Evolutionary conservation across 2,113 vertebrate species (phyloP), one percentile per base, ranked within the genome.

Genomic region (Scopus umbretta): DNA sequence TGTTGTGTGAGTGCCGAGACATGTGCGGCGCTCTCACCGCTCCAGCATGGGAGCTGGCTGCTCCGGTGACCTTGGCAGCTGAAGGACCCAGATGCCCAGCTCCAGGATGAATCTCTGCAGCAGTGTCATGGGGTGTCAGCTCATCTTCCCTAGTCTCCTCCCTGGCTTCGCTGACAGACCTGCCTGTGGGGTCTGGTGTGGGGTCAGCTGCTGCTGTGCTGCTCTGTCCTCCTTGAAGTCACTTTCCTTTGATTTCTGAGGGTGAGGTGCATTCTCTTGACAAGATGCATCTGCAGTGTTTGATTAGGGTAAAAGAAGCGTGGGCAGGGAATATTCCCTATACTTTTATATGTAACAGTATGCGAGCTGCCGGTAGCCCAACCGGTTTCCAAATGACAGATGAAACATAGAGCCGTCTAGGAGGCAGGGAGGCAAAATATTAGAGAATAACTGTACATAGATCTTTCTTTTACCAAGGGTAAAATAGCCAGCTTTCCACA

Each of bases 61-160:
- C 62, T 91, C 88, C 3, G 2, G 34, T 94, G 96, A 95, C 95
- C 97, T 73, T 80, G 96, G 94, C 95, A 96, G 97, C 94, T 97
- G 96, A 87, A 94, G 89, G 95, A 40, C 97, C 95, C 97, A 97
- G 97, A 91, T 97, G 97, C 94, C 97, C 92, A 89, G 97, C 96
- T 97, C 84, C 96, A 66, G 94, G 94, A 97, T 43, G 89, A 94
- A 92, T 95, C 82, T 94, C 95, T 58, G 95, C 95, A 96, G 96
- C 95, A 14, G 95, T 86, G 94, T 95, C 94, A 76, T 2, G 42
- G 92, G 83, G 95, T 94, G 94, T 88, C 97, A 95, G 91, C 92
- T 97, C 88, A 22, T 95, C 86, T 74, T 20, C 65, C 68, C 83
- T 36, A 70, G 80, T 49, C 83, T 90, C 36, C 73, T 94, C 86